phyloP scores from a whole-genome alignment of 2,888 invertebrate species.

The Drosophila robusta region DNA sequence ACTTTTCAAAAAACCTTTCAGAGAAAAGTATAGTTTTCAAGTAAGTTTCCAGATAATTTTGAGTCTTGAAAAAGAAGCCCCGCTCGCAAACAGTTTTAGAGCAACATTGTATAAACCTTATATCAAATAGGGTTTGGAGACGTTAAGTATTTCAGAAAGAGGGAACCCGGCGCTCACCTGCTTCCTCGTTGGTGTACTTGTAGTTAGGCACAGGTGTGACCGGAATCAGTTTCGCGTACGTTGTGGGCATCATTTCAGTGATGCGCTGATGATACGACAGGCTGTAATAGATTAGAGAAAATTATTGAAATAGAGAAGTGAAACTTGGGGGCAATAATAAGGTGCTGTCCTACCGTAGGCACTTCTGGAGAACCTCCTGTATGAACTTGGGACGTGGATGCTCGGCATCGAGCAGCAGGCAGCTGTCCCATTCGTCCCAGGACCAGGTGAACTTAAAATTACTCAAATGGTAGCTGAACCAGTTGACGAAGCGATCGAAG shows the following conservation, averaged over 20 bases:
- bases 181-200: constrained; percentile 95
- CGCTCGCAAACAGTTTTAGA: no score
- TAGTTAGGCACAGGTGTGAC: constrained; percentile 93
- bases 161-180: constrained; percentile 88
- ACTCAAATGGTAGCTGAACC: constrained; percentile 99
- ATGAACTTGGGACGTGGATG: constrained; percentile 98
- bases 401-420: constrained; percentile 92
- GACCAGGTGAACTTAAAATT: constrained; percentile 99
- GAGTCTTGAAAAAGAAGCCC: no score
- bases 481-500: constrained; percentile 97
- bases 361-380: constrained; percentile 95
- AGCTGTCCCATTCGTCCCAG: constrained; percentile 98
- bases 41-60: no score
- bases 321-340: background rate
- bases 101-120: no score
- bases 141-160: no score
- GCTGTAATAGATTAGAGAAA: constrained; percentile 84
- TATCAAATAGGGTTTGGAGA: no score
- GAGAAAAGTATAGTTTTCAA: no score
- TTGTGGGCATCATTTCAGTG: constrained; percentile 95
- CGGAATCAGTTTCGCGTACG: constrained; percentile 94
- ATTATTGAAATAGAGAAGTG: background rate
- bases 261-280: constrained; percentile 98
- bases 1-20: no score
- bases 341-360: constrained; percentile 89